Conservation (phyloP, 1,140 invertebrate species). For the Polypedilum pembai region DNA sequence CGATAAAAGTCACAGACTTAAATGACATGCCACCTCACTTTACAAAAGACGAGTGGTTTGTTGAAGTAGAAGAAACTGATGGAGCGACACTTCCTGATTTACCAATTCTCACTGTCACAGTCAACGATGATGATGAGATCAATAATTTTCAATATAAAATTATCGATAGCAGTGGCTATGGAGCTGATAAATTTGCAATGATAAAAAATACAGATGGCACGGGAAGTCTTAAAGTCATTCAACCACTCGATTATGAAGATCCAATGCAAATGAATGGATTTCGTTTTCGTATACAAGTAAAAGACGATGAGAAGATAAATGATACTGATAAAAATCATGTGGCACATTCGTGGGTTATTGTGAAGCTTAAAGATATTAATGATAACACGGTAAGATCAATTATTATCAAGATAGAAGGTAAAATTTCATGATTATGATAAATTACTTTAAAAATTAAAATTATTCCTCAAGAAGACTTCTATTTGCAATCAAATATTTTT, state of each 20-base stretch:
- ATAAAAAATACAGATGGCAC: slow-evolving; percentile 57
- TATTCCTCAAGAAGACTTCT: too few relatives aligned
- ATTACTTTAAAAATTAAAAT: too few relatives aligned
- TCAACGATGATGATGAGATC: slow-evolving; percentile 58
- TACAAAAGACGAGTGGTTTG: slow-evolving; percentile 57
- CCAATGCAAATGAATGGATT: slow-evolving; percentile 51
- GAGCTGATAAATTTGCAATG: slow-evolving; percentile 59
- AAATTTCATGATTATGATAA: too few relatives aligned
- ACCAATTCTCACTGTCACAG: slow-evolving; percentile 55
- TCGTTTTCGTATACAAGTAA: slow-evolving; percentile 53
- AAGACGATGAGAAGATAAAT: slow-evolving; percentile 49
- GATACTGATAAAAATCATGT: slow-evolving; percentile 54
- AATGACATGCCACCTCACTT: slow-evolving; percentile 58
- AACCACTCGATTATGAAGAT: slow-evolving; percentile 55
- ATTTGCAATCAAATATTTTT: too few relatives aligned
- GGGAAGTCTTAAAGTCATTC: slow-evolving; percentile 57
- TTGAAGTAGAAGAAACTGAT: slow-evolving; percentile 59
- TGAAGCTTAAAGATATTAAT: slow-evolving; percentile 54
- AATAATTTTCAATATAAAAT: slow-evolving; percentile 50
- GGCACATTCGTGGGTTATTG: slow-evolving; percentile 56
- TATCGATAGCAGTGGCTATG: slow-evolving; percentile 53
- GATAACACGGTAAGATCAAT: slow-evolving; percentile 46
- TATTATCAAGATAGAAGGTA: too few relatives aligned
- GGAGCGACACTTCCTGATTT: slow-evolving; percentile 52
- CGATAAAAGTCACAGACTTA: slow-evolving; percentile 54